These are phyloP conservation scores for Ferrisia virgata DNA, from an alignment of 2,888 invertebrate species.

Conservation along the genomic window DNA sequence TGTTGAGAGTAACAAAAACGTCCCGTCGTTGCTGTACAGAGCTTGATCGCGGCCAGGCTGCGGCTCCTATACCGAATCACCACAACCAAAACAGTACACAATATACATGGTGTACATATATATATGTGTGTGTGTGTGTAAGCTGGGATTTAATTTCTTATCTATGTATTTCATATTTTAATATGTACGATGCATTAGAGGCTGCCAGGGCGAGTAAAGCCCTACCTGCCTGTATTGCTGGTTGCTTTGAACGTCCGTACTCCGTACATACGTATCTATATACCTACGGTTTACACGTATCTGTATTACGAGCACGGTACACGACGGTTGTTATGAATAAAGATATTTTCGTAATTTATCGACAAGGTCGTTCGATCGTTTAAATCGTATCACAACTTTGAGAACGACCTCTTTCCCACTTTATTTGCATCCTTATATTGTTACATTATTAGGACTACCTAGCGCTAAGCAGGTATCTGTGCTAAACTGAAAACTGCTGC, in stretches of 20 bases:
- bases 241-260: background rate
- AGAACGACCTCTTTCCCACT: conserved; percentile 5
- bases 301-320: conserved; percentile 26
- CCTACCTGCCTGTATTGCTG: background rate
- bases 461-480: too few relatives aligned
- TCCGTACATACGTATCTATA: too few relatives aligned
- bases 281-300: too few relatives aligned
- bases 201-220: background rate
- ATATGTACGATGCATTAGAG: conserved; percentile 4
- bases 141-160: conserved; percentile 6
- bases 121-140: background rate
- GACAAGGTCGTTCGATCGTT: conserved; percentile 25
- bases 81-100: too few relatives aligned
- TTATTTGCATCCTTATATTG: background rate
- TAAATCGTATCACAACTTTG: background rate
- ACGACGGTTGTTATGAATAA: background rate
- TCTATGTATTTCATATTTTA: background rate
- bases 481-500: too few relatives aligned
- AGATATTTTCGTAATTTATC: conserved; percentile 20
- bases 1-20: conserved; percentile 15
- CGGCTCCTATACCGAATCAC: background rate
- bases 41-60: background rate
- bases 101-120: too few relatives aligned
- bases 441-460: too few relatives aligned
- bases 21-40: background rate